phyloP scores from a whole-genome alignment of 2,888 invertebrate genomes.

The Synanthedon tipuliformis region DNA sequence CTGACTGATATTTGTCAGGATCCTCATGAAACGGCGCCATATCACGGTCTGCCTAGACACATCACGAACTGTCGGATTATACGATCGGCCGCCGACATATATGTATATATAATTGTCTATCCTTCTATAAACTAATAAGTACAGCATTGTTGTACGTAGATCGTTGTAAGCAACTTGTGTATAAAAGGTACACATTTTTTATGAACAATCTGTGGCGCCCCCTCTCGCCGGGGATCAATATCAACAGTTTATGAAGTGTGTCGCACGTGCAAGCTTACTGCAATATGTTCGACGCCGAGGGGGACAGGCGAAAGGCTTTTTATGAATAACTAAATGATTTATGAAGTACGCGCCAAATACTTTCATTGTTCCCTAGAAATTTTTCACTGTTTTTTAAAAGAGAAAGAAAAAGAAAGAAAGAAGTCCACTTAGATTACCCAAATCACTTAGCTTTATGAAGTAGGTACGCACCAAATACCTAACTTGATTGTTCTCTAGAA shows the following conservation, averaged over 20 bases:
- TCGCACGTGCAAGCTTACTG: constrained; percentile 53
- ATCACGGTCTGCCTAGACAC: too few species aligned
- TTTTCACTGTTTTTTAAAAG: background rate
- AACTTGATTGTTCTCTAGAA: constrained; percentile 12
- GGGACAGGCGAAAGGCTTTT: constrained; percentile 51
- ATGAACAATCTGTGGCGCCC: constrained; percentile 51
- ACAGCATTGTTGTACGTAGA: too few species aligned
- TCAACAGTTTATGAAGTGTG: constrained; percentile 63
- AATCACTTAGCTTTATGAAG: constrained; percentile 33
- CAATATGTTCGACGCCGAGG: constrained; percentile 52
- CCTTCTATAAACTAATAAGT: too few species aligned
- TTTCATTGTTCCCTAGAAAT: constrained; percentile 12
- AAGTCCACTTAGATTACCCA: too few species aligned
- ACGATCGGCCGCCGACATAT: too few species aligned
- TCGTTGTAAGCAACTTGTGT: background rate
- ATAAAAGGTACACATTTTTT: constrained; percentile 39
- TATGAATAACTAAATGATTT: constrained; percentile 68
- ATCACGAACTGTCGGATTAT: too few species aligned
- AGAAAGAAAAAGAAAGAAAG: background rate
- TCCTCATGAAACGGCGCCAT: too few species aligned
- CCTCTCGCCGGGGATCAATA: constrained; percentile 42
- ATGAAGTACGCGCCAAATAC: constrained; percentile 39
- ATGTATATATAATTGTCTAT: too few species aligned
- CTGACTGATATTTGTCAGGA: too few species aligned
- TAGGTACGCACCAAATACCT: constrained; percentile 23